phyloP scores from a whole-genome alignment of 2,797 vertebrate species.

The Phrynocephalus vlangalii region DNA sequence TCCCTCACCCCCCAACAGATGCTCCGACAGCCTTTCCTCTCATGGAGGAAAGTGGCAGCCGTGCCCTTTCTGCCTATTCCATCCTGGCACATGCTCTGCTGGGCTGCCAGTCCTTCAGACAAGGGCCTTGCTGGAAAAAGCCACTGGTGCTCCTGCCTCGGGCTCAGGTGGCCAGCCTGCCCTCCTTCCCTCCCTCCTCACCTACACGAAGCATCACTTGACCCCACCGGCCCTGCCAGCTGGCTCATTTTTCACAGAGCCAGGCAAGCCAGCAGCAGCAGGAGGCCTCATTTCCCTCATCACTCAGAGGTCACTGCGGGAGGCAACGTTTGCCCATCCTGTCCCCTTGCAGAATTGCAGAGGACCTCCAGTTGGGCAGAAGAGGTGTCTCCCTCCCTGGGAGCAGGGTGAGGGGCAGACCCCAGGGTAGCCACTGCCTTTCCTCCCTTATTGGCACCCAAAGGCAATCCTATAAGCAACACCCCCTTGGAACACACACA shows the following conservation, averaged over 20 bases:
- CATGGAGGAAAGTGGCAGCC: not conserved
- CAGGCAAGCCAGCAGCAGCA: no score
- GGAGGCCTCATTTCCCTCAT: not conserved
- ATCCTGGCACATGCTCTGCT: not conserved
- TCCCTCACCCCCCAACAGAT: no score
- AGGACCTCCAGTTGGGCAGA: no score
- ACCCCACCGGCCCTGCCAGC: conserved; percentile 16
- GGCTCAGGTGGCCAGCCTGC: no score
- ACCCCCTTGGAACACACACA: no score
- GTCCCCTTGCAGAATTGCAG: not conserved
- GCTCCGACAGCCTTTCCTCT: not conserved
- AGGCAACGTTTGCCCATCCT: not conserved
- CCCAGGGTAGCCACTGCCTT: not conserved
- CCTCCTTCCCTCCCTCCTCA: not conserved
- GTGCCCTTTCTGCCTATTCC: not conserved
- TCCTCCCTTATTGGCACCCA: not conserved
- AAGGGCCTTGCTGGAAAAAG: not conserved
- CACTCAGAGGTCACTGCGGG: not conserved
- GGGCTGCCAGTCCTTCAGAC: not conserved
- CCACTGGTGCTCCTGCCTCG: no score
- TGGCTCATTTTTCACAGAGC: conserved; percentile 16
- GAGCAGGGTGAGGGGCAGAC: not conserved
- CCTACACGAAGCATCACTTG: conserved; percentile 8
- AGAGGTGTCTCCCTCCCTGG: not conserved
- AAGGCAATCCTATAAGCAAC: no score